These are phyloP conservation scores for Hybognathus amarus DNA, from an alignment of 2,797 vertebrate genomes.

Conservation along the genomic window DNA sequence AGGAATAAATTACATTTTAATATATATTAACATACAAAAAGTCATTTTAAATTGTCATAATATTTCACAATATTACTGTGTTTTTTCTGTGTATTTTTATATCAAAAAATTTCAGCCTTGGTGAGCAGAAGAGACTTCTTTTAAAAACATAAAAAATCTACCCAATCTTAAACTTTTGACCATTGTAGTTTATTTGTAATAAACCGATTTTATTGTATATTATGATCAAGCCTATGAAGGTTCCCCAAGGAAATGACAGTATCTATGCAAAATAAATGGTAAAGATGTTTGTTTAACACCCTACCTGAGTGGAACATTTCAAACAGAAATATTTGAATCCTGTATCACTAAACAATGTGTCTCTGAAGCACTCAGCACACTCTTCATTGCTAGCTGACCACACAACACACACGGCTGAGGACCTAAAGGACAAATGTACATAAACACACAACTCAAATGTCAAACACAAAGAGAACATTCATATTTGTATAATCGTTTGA, in stretches of 20 bases:
- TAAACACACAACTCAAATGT: slow-evolving; percentile 34
- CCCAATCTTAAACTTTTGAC: too few relatives aligned
- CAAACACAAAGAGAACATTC: too few relatives aligned
- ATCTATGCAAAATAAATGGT: not conserved
- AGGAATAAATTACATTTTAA: too few relatives aligned
- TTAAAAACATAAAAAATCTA: too few relatives aligned
- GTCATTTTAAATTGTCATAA: too few relatives aligned
- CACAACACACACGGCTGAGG: slow-evolving; percentile 87
- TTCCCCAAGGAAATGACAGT: not conserved
- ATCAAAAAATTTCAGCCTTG: too few relatives aligned
- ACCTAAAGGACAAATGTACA: slow-evolving; percentile 71
- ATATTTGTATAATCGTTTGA: not conserved
- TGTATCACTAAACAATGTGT: slow-evolving; percentile 75
- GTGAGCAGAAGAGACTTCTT: too few relatives aligned
- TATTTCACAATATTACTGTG: too few relatives aligned
- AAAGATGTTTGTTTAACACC: not conserved
- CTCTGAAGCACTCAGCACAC: slow-evolving; percentile 83
- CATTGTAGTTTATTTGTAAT: too few relatives aligned
- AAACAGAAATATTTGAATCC: slow-evolving; percentile 87
- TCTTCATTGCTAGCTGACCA: slow-evolving; percentile 78
- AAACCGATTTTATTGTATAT: not conserved
- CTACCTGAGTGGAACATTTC: slow-evolving; percentile 81
- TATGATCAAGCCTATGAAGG: not conserved
- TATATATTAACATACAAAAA: too few relatives aligned
- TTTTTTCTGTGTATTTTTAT: too few relatives aligned